phyloP scores from a whole-genome alignment of 2,113 vertebrate genomes.

The Hydrolagus affinis region DNA sequence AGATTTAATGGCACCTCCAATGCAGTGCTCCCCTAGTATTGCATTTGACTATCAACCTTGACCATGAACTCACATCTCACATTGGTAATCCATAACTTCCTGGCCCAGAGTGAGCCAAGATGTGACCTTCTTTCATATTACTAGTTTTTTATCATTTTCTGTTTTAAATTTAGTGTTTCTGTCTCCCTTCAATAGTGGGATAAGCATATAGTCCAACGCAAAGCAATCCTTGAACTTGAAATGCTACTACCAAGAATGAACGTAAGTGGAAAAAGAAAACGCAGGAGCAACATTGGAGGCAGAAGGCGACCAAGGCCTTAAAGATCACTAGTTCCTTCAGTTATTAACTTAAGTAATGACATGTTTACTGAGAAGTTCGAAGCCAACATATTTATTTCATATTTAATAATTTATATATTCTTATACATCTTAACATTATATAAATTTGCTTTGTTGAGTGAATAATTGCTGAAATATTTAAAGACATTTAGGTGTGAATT shows the following conservation, averaged over 20 bases:
- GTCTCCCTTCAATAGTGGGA: constrained; percentile 42
- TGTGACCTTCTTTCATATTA: too few relatives aligned
- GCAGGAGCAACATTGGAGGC: constrained; percentile 28
- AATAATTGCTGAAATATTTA: background rate
- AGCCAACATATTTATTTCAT: constrained; percentile 19
- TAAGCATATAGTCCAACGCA: constrained; percentile 50
- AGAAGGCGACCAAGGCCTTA: constrained; percentile 46
- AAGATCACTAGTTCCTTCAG: background rate
- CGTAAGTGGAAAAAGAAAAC: constrained; percentile 33
- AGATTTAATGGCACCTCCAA: too few relatives aligned
- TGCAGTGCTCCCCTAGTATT: too few relatives aligned
- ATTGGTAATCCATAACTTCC: too few relatives aligned
- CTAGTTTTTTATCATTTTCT: too few relatives aligned
- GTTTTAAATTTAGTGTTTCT: too few relatives aligned
- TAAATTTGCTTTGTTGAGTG: background rate
- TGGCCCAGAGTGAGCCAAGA: too few relatives aligned
- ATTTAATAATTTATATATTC: constrained; percentile 30
- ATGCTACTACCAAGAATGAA: constrained; percentile 14
- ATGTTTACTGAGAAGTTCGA: constrained; percentile 24
- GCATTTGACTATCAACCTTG: too few relatives aligned
- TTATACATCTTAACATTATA: too few relatives aligned
- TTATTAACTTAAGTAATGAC: constrained; percentile 3
- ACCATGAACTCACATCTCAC: too few relatives aligned
- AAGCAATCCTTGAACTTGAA: constrained; percentile 53
- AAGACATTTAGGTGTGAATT: background rate